Evolutionary conservation across 2,888 invertebrate genomes (phyloP), one percentile per base, ranked within the genome.

Genomic region (Cephus pygmeus): DNA sequence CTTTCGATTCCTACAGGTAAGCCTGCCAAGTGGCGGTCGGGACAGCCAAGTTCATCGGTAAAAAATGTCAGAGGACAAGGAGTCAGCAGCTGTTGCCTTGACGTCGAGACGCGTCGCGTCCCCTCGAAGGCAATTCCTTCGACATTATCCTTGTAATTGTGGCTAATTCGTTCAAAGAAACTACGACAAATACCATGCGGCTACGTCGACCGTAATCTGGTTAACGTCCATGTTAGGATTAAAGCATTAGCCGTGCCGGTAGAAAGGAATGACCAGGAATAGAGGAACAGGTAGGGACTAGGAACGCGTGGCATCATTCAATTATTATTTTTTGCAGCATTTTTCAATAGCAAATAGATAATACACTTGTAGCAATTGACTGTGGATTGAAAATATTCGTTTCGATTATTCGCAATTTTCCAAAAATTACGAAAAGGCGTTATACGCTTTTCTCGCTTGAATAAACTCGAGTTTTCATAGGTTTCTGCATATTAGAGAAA

Each of bases 141-240:
- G 79, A 83, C 81, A 86, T 88, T 88, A 87, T 87, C 84, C 83
- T 77, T 81, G 86, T 89, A 89, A 89, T 88, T 88, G 86, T 81
- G 84, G 85, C 86, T 88, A 89, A 89, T 89, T 89, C 87, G 87
- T 87, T 86, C 84, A 81, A 79, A 80, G 85, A 85, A 87, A 85
- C 85, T 82, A 81, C 83, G 79, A 83, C 80, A 80, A 84, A 85
- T 80, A 80, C 80, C 76, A 34, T 15, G 71, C 30, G 71, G 34
- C 71, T 15, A 31, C 31, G 77, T 79, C 76, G 80, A 76, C 77
- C 80, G 86, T 88, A 89, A 90, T 89, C 87, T 87, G 86, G 85
- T 89, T 88, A 88, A 86, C 87, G 84, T 86, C 85, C 85, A 85
- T 86, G 85, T 87, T 87, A 84, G 87, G 86, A 88, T 89, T 89